A percentile compares a stretch with the other conserved stretches of the same genome.
These are phyloP conservation scores for Rutpela maculata DNA, from an alignment of 2,888 invertebrate genomes.

Conservation along the genomic window DNA sequence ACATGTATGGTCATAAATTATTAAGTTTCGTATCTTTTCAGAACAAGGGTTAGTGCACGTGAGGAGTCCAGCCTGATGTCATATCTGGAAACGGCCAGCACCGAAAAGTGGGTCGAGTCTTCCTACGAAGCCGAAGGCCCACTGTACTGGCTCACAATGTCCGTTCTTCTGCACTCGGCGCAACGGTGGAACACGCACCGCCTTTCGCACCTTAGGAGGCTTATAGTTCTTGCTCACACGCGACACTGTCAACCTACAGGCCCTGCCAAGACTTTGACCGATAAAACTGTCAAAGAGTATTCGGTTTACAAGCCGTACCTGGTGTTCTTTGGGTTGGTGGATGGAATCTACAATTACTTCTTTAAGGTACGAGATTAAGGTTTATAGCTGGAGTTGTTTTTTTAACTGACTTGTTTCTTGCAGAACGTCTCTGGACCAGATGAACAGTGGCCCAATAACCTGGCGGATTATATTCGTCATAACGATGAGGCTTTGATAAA, in stretches of 20 bases:
- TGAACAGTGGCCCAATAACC: constrained; percentile 91
- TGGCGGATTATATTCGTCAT: constrained; percentile 95
- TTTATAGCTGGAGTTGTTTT: not conserved
- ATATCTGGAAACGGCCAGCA: constrained; percentile 81
- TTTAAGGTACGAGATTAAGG: constrained; percentile 82
- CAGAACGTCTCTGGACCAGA: constrained; percentile 84
- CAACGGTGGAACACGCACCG: constrained; percentile 86
- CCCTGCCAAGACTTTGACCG: constrained; percentile 76
- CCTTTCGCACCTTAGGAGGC: constrained; percentile 84
- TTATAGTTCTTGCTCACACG: constrained; percentile 86
- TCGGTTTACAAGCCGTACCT: constrained; percentile 89
- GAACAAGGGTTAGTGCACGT: constrained; percentile 83
- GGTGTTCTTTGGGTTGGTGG: constrained; percentile 89
- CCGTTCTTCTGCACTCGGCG: constrained; percentile 86
- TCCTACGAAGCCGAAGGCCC: constrained; percentile 95
- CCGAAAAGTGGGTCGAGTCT: constrained; percentile 84
- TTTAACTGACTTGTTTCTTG: constrained; percentile 57
- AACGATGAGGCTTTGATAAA: constrained; percentile 95
- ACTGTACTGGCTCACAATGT: constrained; percentile 90
- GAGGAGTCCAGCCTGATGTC: constrained; percentile 87
- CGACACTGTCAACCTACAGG: constrained; percentile 82
- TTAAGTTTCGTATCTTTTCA: constrained; percentile 63
- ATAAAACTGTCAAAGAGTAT: constrained; percentile 80
- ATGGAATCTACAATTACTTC: constrained; percentile 88
- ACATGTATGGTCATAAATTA: not conserved